phyloP scores from a whole-genome alignment of 2,888 invertebrate species.

The Byasa hedistus region DNA sequence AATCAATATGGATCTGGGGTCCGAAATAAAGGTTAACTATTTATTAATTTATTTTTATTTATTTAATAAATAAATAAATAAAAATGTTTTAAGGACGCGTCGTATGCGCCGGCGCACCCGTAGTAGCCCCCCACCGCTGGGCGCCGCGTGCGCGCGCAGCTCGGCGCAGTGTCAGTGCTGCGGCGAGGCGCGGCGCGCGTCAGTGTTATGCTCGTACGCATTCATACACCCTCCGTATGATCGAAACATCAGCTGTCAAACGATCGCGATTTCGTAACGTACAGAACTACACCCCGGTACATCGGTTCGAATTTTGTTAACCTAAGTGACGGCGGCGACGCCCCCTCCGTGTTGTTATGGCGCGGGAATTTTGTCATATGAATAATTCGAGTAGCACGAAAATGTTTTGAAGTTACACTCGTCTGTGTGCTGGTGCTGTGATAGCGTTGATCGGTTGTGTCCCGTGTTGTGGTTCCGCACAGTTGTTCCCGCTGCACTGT shows the following conservation, averaged over 20 bases:
- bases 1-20: too few species aligned
- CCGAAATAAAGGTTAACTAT: too few species aligned
- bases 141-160: constrained; percentile 45
- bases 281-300: constrained; percentile 41
- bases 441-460: constrained; percentile 47
- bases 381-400: constrained; percentile 47
- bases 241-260: constrained; percentile 69
- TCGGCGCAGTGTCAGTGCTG: constrained; percentile 53
- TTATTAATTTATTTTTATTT: too few species aligned
- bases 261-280: constrained; percentile 61
- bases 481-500: constrained; percentile 47
- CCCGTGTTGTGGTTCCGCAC: constrained; percentile 47
- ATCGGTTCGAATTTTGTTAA: constrained; percentile 43
- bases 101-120: constrained; percentile 47
- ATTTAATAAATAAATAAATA: too few species aligned
- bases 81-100: constrained; percentile 39
- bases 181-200: constrained; percentile 61
- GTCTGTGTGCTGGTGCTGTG: constrained; percentile 64
- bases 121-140: too few species aligned
- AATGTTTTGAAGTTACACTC: constrained; percentile 55
- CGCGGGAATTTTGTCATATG: constrained; percentile 50
- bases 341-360: constrained; percentile 42
- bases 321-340: constrained; percentile 34
- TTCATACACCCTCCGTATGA: constrained; percentile 59
- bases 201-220: constrained; percentile 48